Percentiles rank a stretch among this genome's conserved stretches.
phyloP scores from a whole-genome alignment of 1,140 invertebrate genomes.

The Trinorchestia longiramus region DNA sequence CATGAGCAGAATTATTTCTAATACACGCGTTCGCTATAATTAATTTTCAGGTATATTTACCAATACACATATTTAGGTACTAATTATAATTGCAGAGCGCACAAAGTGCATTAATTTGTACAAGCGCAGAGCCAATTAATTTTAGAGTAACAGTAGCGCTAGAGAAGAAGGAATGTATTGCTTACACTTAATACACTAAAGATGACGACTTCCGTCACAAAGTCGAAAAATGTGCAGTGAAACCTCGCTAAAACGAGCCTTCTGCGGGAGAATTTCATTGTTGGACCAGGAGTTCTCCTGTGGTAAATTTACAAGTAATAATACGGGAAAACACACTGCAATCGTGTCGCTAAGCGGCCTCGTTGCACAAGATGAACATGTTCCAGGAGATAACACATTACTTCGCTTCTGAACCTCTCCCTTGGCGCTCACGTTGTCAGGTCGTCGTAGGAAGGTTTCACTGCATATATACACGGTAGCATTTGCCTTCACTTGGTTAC shows the following conservation, averaged over 20 bases:
- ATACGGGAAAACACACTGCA: background rate
- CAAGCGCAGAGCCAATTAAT: background rate
- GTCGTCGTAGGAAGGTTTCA: background rate
- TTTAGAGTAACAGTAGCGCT: background rate
- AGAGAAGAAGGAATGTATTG: background rate
- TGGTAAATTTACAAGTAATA: background rate
- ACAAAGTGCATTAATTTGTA: background rate
- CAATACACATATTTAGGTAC: background rate
- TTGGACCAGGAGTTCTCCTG: background rate
- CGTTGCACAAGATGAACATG: background rate
- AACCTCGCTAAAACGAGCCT: background rate
- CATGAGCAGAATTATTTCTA: background rate
- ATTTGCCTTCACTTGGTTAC: background rate
- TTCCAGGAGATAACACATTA: too few relatives aligned
- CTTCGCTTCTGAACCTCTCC: too few relatives aligned
- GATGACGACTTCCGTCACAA: background rate
- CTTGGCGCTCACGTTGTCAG: background rate
- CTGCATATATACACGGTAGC: background rate
- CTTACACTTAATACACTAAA: background rate
- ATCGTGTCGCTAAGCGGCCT: background rate
- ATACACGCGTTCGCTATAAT: background rate
- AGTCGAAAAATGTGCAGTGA: background rate
- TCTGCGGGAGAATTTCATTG: background rate
- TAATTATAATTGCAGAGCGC: background rate
- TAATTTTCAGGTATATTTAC: background rate